Conservation (phyloP, 1,140 invertebrate species). For the Acromyrmex heyeri region DNA sequence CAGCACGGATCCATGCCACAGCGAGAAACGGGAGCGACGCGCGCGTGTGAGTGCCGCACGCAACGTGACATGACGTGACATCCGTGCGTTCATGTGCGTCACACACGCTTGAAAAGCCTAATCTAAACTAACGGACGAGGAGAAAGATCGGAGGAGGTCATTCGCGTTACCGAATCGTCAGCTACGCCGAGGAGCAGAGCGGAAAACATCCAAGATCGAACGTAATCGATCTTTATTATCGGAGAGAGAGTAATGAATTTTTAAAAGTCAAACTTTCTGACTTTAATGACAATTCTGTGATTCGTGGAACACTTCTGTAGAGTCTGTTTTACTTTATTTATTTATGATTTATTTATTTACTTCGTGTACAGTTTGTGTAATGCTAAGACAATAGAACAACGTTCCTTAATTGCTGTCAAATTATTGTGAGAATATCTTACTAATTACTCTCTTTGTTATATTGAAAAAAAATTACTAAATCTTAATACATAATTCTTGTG, state of each 20-base stretch:
- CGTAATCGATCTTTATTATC: too few species aligned
- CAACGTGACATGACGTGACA: background rate
- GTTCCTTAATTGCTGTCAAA: background rate
- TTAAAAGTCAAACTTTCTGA: background rate
- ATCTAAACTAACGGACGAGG: slow-evolving; percentile 19
- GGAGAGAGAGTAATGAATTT: background rate
- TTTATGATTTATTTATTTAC: background rate
- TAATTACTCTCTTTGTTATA: background rate
- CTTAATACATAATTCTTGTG: too few species aligned
- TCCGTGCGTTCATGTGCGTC: background rate
- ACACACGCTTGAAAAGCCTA: slow-evolving; percentile 2
- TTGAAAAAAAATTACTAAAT: too few species aligned
- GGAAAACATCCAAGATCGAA: background rate
- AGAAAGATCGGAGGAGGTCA: background rate
- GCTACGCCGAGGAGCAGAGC: background rate
- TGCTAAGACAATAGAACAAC: background rate
- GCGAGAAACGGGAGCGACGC: slow-evolving; percentile 58
- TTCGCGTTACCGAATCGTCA: background rate
- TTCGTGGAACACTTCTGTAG: background rate
- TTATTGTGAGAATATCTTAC: background rate
- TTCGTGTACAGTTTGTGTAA: background rate
- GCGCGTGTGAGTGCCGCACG: background rate
- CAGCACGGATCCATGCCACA: slow-evolving; percentile 79
- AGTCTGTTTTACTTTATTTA: background rate
- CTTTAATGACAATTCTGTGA: background rate